These are phyloP conservation scores for Diaperis boleti DNA, from an alignment of 2,888 invertebrate genomes.

Conservation along the genomic window DNA sequence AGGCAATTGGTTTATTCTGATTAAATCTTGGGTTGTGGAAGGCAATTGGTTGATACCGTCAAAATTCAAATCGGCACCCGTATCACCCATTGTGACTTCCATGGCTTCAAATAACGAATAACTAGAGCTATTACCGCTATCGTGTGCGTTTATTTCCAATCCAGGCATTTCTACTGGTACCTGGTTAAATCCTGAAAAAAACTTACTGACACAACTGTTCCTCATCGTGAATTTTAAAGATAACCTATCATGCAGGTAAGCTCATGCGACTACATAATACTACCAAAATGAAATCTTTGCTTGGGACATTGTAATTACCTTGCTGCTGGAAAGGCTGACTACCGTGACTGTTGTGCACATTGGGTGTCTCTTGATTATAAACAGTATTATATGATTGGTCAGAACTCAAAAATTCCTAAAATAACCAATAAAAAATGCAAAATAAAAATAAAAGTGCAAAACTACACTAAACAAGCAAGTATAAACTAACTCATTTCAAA, in stretches of 20 bases:
- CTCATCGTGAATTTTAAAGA: conserved; percentile 2
- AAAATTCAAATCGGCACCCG: conserved; percentile 82
- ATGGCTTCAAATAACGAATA: conserved; percentile 84
- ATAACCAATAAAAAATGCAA: conserved; percentile 61
- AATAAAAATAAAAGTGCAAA: conserved; percentile 64
- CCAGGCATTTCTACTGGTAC: conserved; percentile 98
- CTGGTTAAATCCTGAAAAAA: conserved; percentile 92
- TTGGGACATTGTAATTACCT: conserved; percentile 72
- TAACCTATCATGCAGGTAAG: conserved; percentile 10
- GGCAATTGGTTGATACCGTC: conserved; percentile 82
- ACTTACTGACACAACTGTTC: neutral
- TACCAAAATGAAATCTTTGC: neutral
- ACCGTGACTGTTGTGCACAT: conserved; percentile 84
- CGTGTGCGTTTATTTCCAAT: conserved; percentile 84
- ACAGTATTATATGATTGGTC: conserved; percentile 94
- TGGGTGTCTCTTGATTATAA: conserved; percentile 92
- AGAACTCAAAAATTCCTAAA: conserved; percentile 90
- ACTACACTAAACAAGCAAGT: conserved; percentile 42
- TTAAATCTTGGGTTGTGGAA: conserved; percentile 86
- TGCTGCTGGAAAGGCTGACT: conserved; percentile 85
- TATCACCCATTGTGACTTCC: conserved; percentile 77
- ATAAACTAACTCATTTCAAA: conserved; percentile 6
- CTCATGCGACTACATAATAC: conserved; percentile 26
- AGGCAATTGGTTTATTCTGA: conserved; percentile 80
- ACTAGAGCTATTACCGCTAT: conserved; percentile 74